Evolutionary conservation across 2,888 invertebrate genomes (phyloP), one percentile per base, ranked within the genome.

Genomic region (Melitaea athalia): DNA sequence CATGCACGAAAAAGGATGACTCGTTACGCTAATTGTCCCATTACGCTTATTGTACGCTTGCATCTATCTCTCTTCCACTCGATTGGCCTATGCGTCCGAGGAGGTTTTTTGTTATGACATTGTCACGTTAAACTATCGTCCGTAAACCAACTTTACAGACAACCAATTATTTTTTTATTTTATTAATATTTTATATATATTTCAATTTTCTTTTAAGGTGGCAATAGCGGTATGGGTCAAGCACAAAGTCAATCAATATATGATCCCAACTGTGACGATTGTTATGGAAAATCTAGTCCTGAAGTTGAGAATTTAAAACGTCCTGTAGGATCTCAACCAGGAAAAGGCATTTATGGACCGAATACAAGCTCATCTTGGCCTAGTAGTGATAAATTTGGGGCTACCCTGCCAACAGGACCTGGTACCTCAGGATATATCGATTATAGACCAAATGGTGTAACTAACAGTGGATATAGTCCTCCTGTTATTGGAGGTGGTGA

Each of bases 171-270:
- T n/a, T n/a, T n/a, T 24, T 52, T 11, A 33, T 14, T 14, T 3
- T 50, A 3, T 45, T 14, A n/a, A n/a, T n/a, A 63, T 60, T 31
- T 38, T 50, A 42, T 12, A 55, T 3, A 43, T 12, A 24, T 5
- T 31, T 52, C 49, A 12, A 49, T 55, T 61, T 88, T 10, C 8
- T 15, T 57, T 89, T 75, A 76, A 97, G 97, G 94, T 91, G 97
- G 97, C 59, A 94, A 93, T 72, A 95, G 95, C 80, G 97, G 97
- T 66, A 97, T 97, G 96, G 97, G 97, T 0, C 97, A 97, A 91
- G 97, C 97, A 0, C 97, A 97, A 87, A 97, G 97, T 86, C 97
- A 97, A 87, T 96, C 96, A 61, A 94, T 95, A 69, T 94, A 95
- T 63, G 94, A 95, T 61, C 94, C 93, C 0, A 94, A 93, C 70